Evolutionary conservation across 2,888 invertebrate genomes (phyloP).

Genomic region (Idaea biselata): DNA sequence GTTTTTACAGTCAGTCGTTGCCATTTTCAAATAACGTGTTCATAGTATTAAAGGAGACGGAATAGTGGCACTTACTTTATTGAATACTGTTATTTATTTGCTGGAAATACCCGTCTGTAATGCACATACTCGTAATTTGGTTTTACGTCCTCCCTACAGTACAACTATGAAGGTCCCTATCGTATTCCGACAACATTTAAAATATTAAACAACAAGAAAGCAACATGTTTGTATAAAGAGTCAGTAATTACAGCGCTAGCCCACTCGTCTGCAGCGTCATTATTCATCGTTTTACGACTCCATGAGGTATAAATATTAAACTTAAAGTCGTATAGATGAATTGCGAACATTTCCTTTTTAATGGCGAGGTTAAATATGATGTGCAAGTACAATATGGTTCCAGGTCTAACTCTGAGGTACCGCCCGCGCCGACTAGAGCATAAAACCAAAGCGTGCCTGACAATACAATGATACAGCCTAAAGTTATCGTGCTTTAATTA

Average conservation of each 20-base stretch:
- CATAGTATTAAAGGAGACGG: constrained; percentile 31
- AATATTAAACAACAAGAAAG: constrained; percentile 74
- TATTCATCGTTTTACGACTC: constrained; percentile 80
- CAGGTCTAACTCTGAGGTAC: constrained; percentile 51
- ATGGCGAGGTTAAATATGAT: constrained; percentile 76
- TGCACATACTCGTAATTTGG: constrained; percentile 55
- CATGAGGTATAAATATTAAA: constrained; percentile 80
- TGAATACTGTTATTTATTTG: constrained; percentile 50
- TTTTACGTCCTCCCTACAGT: constrained; percentile 57
- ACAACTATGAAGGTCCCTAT: constrained; percentile 56
- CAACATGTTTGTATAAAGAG: constrained; percentile 70
- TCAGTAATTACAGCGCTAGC: constrained; percentile 78
- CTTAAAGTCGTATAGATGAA: constrained; percentile 76
- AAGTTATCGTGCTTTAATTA: constrained; percentile 72
- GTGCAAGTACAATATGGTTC: constrained; percentile 64
- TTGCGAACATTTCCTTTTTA: constrained; percentile 80
- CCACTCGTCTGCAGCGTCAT: constrained; percentile 76
- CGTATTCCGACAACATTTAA: constrained; percentile 66
- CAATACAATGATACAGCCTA: constrained; percentile 39
- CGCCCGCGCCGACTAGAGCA: constrained; percentile 33
- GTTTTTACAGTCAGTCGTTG: not conserved
- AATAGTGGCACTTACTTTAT: constrained; percentile 40
- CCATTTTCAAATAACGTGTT: constrained; percentile 19
- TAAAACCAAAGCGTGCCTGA: constrained; percentile 60
- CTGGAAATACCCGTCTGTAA: constrained; percentile 41